Base-by-base conservation (phyloP, 1,140 invertebrate genomes). In the Asobara japonica region DNA sequence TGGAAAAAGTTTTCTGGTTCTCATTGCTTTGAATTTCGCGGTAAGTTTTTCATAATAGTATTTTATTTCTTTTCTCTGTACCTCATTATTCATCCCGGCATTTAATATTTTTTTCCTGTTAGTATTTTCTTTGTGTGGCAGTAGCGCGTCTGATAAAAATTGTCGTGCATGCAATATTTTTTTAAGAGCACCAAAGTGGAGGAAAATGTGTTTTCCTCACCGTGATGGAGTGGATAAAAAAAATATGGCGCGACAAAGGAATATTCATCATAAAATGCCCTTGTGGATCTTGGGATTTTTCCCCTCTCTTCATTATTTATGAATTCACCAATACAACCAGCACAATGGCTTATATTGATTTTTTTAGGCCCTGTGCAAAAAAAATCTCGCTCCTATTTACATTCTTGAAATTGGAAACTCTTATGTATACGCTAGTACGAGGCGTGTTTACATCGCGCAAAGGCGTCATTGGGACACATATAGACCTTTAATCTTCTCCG, bases 111-210 rank as follows among this genome's bases (percentile, higher is more conserved):
- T 7, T 25, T 48, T 29, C 60, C 13, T 31, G 16, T 61, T 27
- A 22, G 18, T 65, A 33, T 65, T 36, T 33, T 16, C n/a, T 11
- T 65, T 31, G 16, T 20, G 33, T 65, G 33, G 7, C n/a, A 51
- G 20, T 18, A 2, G 5, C 31, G 11, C 20, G 16, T 51, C 45
- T 16, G 45, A 18, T 51, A 6, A 51, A 20, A 51, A 51, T 51
- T 51, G 45, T 51, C 45, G 45, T 51, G 45, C 45, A 51, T 51
- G 45, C 18, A 20, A 51, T 51, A 18, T 51, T 51, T 51, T 51
- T 51, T 8, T 51, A n/a, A n/a, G 31, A 36, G 1, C 18, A n/a
- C 45, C n/a, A 20, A 16, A 51, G 45, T 51, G 20, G 16, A 6
- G 45, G 2, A 51, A 18, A 18, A 18, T 51, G 4, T 51, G n/a